A percentile compares a stretch with the other conserved stretches of the same genome.
Conservation (phyloP, 2,797 vertebrate genomes). For the Kryptolebias ocellatus region DNA sequence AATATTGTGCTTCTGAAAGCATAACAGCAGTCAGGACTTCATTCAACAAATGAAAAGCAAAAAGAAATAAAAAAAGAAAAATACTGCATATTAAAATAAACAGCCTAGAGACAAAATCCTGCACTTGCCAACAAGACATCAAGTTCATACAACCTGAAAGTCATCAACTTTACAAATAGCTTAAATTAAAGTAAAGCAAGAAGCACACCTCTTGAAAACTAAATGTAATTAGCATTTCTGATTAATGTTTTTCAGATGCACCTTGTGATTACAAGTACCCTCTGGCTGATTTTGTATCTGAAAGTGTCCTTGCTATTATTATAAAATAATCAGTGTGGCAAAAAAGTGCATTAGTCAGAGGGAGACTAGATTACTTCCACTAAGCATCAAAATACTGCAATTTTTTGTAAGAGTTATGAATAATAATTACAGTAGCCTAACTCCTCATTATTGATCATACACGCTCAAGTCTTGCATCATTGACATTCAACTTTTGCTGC, state of each 20-base stretch:
- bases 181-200: conserved; percentile 35
- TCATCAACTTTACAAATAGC: conserved; percentile 35
- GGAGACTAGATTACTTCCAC: conserved; percentile 11
- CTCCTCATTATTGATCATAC: conserved; percentile 40
- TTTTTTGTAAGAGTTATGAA: conserved; percentile 8
- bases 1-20: neutral
- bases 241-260: conserved; percentile 60
- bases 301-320: conserved; percentile 36
- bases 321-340: conserved; percentile 46
- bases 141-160: conserved; percentile 26
- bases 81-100: neutral
- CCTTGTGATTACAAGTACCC: conserved; percentile 63
- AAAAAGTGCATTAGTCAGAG: conserved; percentile 13
- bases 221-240: conserved; percentile 62
- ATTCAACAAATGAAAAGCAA: neutral
- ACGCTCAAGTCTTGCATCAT: neutral
- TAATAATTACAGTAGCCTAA: conserved; percentile 31
- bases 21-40: neutral
- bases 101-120: conserved; percentile 9
- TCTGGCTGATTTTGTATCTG: conserved; percentile 53
- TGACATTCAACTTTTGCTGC: conserved; percentile 7
- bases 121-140: neutral
- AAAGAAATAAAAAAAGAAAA: neutral
- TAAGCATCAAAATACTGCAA: conserved; percentile 6
- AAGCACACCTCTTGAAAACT: conserved; percentile 29